Base-by-base conservation (phyloP, 2,797 vertebrate genomes). In the Ispidina picta region DNA sequence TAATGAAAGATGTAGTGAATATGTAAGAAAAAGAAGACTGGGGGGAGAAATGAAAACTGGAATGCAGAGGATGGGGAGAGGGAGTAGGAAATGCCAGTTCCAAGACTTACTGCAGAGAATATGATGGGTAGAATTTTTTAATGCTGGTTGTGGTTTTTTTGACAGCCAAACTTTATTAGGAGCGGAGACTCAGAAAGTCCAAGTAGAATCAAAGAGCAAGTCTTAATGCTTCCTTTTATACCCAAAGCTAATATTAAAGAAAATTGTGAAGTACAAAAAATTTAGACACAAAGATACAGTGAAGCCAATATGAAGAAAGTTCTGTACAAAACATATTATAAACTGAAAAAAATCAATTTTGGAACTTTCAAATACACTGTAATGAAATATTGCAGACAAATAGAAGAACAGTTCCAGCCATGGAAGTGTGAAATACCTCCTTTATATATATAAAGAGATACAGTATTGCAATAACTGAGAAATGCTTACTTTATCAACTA, bases 261-360 rank as follows among this genome's bases (percentile, higher is more conserved):
- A 89, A 85, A 94, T 51, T 77, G 76, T 39, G 51, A 87, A 89
- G 15, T 59, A 87, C 74, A 90, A 92, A 64, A 93, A 74, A 83
- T 88, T 92, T 87, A 94, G 86, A 86, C 43, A 6, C 41, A 95
- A 94, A 94, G 63, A 75, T 91, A 84, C 65, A 84, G 77, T 89
- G 85, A 97, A 96, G 97, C 96, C 96, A 96, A 97, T 96, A 94
- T 89, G 93, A 94, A 93, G 82, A 83, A 93, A 88, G 81, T 85
- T 90, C 73, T 82, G 58, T 69, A 77, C 43, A 82, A 92, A 96
- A 93, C 77, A 94, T 82, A 95, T 93, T 74, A 81, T 73, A 80
- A 90, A 60, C 82, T 37, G 49, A 93, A 94, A 96, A 95, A 96
- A 95, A 96, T 96, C 96, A 92, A 94, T 97, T 95, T 88, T 82